Percentiles rank a stretch among this genome's conserved stretches.
Conservation (phyloP, 1,140 invertebrate genomes). For the Whitmania pigra region DNA sequence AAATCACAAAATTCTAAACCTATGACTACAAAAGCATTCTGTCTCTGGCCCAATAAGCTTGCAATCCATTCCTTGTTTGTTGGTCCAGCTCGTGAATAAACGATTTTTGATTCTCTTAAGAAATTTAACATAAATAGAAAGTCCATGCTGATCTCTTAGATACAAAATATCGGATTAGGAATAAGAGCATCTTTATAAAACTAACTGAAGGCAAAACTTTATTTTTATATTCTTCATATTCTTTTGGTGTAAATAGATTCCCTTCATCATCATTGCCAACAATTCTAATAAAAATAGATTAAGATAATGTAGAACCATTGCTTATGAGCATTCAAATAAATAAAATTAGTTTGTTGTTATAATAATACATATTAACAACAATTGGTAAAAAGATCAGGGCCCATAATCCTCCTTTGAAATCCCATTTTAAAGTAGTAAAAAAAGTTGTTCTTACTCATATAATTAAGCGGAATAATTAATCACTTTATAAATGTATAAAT, state of each 20-base stretch:
- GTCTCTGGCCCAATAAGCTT: constrained; percentile 44
- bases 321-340: too few relatives aligned
- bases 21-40: constrained; percentile 42
- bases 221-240: constrained; percentile 44
- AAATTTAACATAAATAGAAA: constrained; percentile 20
- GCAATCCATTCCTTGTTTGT: constrained; percentile 42
- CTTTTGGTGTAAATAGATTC: constrained; percentile 38
- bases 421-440: too few relatives aligned
- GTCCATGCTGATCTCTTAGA: not conserved
- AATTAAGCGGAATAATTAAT: too few relatives aligned
- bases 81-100: constrained; percentile 37
- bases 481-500: too few relatives aligned
- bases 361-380: too few relatives aligned
- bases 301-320: too few relatives aligned
- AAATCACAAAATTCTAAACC: constrained; percentile 27
- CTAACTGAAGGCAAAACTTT: constrained; percentile 38
- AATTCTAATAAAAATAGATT: constrained; percentile 32
- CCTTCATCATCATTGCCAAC: constrained; percentile 44
- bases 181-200: not conserved
- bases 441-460: too few relatives aligned
- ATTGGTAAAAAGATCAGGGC: too few relatives aligned
- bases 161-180: not conserved
- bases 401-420: too few relatives aligned
- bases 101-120: constrained; percentile 40
- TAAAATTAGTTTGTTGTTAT: too few relatives aligned